Percentiles rank a stretch among this genome's conserved stretches.
Evolutionary conservation across 2,113 vertebrate genomes (phyloP).

Genomic region (Pelecanoides urinatrix): DNA sequence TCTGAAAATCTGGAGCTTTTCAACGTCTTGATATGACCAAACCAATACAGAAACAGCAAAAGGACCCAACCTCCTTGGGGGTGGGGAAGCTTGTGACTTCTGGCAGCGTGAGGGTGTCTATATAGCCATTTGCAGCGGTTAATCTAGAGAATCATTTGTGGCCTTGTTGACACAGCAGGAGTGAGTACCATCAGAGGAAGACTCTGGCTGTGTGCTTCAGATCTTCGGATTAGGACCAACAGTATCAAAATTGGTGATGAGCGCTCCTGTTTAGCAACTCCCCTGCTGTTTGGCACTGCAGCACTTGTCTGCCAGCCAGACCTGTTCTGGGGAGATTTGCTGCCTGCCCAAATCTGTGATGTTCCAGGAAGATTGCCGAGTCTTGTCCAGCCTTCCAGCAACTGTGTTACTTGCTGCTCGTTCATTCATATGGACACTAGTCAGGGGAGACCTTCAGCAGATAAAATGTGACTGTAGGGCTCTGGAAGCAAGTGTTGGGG

Average conservation of each 20-base stretch:
- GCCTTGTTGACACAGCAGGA: background rate
- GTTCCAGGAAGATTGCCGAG: background rate
- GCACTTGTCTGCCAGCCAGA: background rate
- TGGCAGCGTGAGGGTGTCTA: background rate
- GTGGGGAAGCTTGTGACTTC: background rate
- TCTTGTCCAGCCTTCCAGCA: background rate
- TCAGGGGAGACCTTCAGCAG: background rate
- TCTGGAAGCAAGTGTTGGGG: background rate
- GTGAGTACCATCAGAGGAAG: background rate
- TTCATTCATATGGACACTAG: background rate
- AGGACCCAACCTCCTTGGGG: rapidly evolving
- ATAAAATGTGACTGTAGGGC: background rate
- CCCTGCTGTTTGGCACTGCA: background rate
- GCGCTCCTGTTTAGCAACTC: background rate
- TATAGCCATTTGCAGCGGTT: background rate
- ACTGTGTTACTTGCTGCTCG: rapidly evolving
- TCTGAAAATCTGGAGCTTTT: background rate
- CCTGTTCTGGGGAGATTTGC: background rate
- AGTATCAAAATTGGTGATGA: background rate
- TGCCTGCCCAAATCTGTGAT: background rate
- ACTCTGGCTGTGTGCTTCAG: background rate
- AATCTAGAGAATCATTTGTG: background rate
- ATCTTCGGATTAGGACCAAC: background rate
- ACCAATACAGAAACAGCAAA: background rate
- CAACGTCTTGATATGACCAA: background rate